A percentile compares a stretch with the other conserved stretches of the same genome.
Conservation (phyloP, 2,797 vertebrate species). For the Synanceia verrucosa region DNA sequence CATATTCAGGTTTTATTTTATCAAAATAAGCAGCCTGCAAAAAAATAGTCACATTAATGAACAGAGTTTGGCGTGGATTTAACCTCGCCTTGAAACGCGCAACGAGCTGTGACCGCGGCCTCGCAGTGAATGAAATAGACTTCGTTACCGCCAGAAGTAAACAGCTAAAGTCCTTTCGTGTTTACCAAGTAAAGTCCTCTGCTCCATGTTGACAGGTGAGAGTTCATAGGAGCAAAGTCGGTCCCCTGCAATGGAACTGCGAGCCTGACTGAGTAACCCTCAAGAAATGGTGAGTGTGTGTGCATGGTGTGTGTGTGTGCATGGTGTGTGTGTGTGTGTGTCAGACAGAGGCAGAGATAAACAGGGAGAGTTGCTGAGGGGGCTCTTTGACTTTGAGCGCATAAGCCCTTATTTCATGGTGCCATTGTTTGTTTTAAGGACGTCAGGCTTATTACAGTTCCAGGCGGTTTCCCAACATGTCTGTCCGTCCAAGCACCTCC, state of each 20-base stretch:
- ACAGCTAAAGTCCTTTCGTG: slow-evolving; percentile 76
- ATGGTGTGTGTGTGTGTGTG: slow-evolving; percentile 53
- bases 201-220: slow-evolving; percentile 79
- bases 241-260: slow-evolving; percentile 61
- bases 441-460: slow-evolving; percentile 78
- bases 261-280: slow-evolving; percentile 59
- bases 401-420: slow-evolving; percentile 81
- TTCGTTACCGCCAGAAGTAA: slow-evolving; percentile 64
- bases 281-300: slow-evolving; percentile 62
- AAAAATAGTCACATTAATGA: slow-evolving; percentile 13
- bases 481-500: slow-evolving; percentile 76
- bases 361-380: slow-evolving; percentile 70
- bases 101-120: slow-evolving; percentile 40
- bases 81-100: slow-evolving; percentile 31
- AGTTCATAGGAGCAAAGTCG: slow-evolving; percentile 77
- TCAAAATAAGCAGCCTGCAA: not conserved
- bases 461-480: slow-evolving; percentile 74
- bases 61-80: slow-evolving; percentile 11
- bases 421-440: slow-evolving; percentile 82
- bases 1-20: not conserved
- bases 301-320: slow-evolving; percentile 17
- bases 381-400: slow-evolving; percentile 79
- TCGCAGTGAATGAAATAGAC: slow-evolving; percentile 38
- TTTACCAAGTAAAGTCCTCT: slow-evolving; percentile 80
- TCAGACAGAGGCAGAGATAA: slow-evolving; percentile 67